These are phyloP conservation scores for Aphelinus certus DNA, from an alignment of 1,140 invertebrate genomes.

Conservation along the genomic window DNA sequence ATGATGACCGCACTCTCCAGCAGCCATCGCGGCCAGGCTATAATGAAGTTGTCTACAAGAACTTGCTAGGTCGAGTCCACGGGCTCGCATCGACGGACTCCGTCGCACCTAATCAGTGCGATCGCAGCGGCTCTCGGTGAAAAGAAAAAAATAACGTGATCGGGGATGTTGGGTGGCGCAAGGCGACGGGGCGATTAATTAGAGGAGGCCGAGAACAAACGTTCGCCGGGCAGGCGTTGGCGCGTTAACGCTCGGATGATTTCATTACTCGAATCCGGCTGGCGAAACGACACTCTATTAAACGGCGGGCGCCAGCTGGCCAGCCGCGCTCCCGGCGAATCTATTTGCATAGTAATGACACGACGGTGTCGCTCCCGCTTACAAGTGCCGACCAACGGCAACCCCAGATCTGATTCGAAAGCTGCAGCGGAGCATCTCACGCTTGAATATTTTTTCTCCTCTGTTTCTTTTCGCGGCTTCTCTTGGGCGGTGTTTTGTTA, in stretches of 20 bases:
- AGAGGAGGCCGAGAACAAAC: conserved; percentile 50
- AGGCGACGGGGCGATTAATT: conserved; percentile 24
- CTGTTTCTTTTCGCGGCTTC: background rate
- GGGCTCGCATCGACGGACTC: too few relatives aligned
- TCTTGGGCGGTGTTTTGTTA: background rate
- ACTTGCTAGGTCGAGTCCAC: too few relatives aligned
- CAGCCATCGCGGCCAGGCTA: too few relatives aligned
- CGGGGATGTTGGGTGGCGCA: background rate
- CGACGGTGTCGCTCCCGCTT: conserved; percentile 48
- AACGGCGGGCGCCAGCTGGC: conserved; percentile 59
- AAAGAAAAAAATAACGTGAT: too few relatives aligned
- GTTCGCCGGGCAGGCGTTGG: conserved; percentile 35
- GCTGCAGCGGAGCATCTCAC: background rate
- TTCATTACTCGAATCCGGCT: conserved; percentile 61
- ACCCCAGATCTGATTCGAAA: conserved; percentile 11
- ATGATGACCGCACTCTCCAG: too few relatives aligned
- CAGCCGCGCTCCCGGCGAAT: conserved; percentile 54
- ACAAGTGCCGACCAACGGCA: conserved; percentile 46
- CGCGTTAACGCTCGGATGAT: conserved; percentile 60
- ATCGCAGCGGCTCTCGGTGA: too few relatives aligned
- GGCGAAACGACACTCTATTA: conserved; percentile 62
- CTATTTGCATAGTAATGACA: conserved; percentile 65
- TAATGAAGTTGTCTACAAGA: too few relatives aligned
- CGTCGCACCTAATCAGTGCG: too few relatives aligned
- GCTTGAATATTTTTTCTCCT: background rate